A percentile compares a stretch with the other conserved stretches of the same genome.
phyloP scores from a whole-genome alignment of 2,113 vertebrate genomes.

The Hemiscyllium ocellatum region DNA sequence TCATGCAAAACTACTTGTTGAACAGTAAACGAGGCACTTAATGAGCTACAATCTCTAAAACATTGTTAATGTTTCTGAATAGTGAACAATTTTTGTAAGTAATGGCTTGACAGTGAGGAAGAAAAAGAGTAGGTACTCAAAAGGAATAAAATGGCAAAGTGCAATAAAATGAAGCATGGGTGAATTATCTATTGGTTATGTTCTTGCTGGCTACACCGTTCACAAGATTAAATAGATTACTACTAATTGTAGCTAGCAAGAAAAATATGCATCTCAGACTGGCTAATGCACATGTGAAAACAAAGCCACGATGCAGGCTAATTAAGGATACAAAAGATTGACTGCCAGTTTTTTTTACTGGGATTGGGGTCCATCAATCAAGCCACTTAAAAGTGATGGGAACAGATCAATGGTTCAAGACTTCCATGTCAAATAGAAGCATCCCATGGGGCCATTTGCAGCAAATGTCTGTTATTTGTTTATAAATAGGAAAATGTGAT shows the following conservation, averaged over 20 bases:
- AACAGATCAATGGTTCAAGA: not conserved
- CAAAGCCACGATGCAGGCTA: not conserved
- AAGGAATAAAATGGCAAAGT: not conserved
- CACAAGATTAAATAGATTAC: not conserved
- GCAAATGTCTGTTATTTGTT: not conserved
- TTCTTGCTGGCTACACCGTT: not conserved
- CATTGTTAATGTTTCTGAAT: not conserved
- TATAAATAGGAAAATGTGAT: not conserved
- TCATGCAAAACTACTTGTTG: not conserved
- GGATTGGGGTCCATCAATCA: not conserved
- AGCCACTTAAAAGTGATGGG: not conserved
- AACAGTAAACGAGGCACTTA: constrained; percentile 1
- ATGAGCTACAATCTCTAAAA: not conserved
- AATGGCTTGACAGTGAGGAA: not conserved
- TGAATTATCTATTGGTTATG: not conserved
- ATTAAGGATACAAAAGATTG: not conserved
- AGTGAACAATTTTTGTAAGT: not conserved
- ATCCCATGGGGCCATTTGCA: not conserved
- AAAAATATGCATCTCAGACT: not conserved
- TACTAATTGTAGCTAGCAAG: not conserved
- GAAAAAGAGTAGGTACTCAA: not conserved
- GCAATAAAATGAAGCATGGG: not conserved
- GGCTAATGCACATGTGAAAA: not conserved
- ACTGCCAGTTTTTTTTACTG: not conserved
- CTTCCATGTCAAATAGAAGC: not conserved